Base-by-base conservation (phyloP, 2,113 vertebrate species). In the Rutilus rutilus region DNA sequence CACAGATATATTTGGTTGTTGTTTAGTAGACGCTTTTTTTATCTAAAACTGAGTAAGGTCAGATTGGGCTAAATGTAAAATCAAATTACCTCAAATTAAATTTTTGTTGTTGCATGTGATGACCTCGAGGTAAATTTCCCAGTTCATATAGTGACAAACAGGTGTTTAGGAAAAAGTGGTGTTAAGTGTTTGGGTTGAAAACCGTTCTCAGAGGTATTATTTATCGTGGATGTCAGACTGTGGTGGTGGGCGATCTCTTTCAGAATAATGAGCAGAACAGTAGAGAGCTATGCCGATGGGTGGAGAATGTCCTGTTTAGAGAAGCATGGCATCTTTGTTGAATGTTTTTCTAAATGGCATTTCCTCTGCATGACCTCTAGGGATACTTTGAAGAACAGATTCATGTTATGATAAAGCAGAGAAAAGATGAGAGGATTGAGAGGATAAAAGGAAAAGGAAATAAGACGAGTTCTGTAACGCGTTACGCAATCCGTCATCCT, bases 231-330 rank as follows among this genome's bases (percentile, higher is more conserved):
- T 82, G 45, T 50, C 74, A 69, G 9, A 54, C 21, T 69, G 8
- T 78, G 47, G 77, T 42, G 65, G 27, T 25, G 6, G 52, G 39
- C 30, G 77, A 21, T 54, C 42, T 78, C 60, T 54, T 33, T 52
- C 59, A 59, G 69, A 17, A 82, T 57, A 73, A 86, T 73, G 23
- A 47, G 54, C 39, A 39, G 67, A 76, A 4, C 45, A 10, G 69
- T 2, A 30, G 57, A 75, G 73, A 59, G 50, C 75, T 25, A 50
- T 15, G 60, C 25, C 62, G 77, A 84, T 73, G 89, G 89, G 89
- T 89, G 88, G 84, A 76, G 88, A 88, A 91, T 89, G 90, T 91
- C 90, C 90, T 90, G 90, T 90, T 91, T 90, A 88, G 87, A 90
- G 76, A 69, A 85, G 62, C 59, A 67, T 36, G 64, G 86, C 86